Evolutionary conservation across 2,113 vertebrate species (phyloP).

Genomic region (Crotalus helleri): DNA sequence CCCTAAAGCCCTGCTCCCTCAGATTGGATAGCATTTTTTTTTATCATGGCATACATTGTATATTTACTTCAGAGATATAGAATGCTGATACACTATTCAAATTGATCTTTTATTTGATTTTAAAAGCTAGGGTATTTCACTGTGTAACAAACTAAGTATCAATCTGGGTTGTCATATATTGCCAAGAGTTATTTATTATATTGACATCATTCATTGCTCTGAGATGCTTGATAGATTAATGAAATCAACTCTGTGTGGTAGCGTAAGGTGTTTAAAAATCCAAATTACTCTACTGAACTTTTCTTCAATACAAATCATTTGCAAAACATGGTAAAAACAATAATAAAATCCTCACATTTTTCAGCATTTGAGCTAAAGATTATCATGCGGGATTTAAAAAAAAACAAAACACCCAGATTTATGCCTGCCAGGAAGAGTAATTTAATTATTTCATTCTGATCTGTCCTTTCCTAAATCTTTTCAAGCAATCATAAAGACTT

Average conservation of each 20-base stretch:
- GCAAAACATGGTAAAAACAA: neutral
- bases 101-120: neutral
- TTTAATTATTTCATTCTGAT: neutral
- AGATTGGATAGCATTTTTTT: neutral
- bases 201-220: neutral
- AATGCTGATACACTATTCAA: neutral
- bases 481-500: neutral
- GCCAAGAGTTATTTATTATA: neutral
- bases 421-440: neutral
- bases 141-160: neutral
- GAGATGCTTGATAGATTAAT: neutral
- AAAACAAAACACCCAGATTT: neutral
- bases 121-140: neutral
- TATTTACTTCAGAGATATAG: neutral
- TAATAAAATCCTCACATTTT: neutral
- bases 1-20: neutral
- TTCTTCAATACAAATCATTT: neutral
- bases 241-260: neutral
- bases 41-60: neutral
- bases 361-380: neutral
- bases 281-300: neutral
- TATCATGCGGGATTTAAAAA: neutral
- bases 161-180: neutral
- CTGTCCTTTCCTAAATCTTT: neutral
- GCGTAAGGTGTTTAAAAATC: neutral